These are phyloP conservation scores for Lithophane semibrunnea DNA, from an alignment of 2,888 invertebrate genomes.

Conservation along the genomic window DNA sequence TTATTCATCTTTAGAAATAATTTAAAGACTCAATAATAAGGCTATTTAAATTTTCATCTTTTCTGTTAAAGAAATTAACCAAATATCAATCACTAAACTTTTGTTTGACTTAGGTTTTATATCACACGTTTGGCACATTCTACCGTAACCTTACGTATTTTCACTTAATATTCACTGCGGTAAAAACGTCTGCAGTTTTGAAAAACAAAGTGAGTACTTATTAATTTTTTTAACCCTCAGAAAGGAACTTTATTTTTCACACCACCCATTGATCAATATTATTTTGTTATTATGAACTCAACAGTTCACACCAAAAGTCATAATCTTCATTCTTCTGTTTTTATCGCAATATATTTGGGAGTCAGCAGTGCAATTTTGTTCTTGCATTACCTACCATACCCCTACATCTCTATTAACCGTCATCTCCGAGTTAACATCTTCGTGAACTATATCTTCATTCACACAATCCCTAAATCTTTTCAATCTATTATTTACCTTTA, in stretches of 20 bases:
- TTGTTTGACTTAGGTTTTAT: not conserved
- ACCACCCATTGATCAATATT: too few species aligned
- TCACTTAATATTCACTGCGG: not conserved
- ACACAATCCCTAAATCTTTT: too few species aligned
- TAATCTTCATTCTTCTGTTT: not conserved
- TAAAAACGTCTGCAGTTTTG: constrained; percentile 6
- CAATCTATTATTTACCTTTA: too few species aligned
- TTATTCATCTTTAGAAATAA: too few species aligned
- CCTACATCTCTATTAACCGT: not conserved
- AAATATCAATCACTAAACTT: too few species aligned
- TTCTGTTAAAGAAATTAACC: too few species aligned
- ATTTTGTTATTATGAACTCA: too few species aligned
- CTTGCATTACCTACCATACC: not conserved
- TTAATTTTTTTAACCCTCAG: not conserved
- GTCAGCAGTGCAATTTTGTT: not conserved
- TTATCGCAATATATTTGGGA: not conserved
- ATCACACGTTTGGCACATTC: constrained; percentile 5
- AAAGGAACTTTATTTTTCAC: not conserved
- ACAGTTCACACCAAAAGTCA: not conserved
- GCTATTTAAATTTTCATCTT: too few species aligned
- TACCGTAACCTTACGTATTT: constrained; percentile 2
- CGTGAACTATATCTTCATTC: too few species aligned
- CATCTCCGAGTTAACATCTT: not conserved
- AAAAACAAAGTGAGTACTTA: not conserved
- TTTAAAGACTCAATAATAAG: too few species aligned